phyloP scores from a whole-genome alignment of 37 sponge, comb jelly and placozoan genomes.

The Diacarnus erythraeanus region DNA sequence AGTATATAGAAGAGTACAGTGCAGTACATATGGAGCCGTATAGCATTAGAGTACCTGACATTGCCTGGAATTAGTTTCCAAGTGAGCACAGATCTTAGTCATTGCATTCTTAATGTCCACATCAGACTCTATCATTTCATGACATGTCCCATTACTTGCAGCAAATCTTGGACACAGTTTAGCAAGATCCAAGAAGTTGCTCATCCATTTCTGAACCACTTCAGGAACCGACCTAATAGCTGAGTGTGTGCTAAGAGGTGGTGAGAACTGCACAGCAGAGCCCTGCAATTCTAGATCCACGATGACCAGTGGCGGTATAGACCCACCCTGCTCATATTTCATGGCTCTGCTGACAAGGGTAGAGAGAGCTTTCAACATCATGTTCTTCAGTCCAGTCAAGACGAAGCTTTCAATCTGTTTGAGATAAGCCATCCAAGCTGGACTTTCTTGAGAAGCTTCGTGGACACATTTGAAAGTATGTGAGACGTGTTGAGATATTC shows the following conservation, averaged over 20 bases:
- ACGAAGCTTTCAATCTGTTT: slow-evolving; percentile 52
- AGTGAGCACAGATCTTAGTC: slow-evolving; percentile 55
- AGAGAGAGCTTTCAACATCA: slow-evolving; percentile 50
- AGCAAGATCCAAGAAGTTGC: slow-evolving; percentile 15
- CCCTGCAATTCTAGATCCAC: slow-evolving; percentile 66
- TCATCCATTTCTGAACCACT: slow-evolving; percentile 45
- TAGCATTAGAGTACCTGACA: too few relatives aligned
- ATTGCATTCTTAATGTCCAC: slow-evolving; percentile 30
- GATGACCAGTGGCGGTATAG: slow-evolving; percentile 63
- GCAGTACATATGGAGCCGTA: too few relatives aligned
- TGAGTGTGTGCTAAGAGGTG: slow-evolving; percentile 47
- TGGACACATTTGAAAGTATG: slow-evolving; percentile 17
- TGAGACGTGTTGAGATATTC: slow-evolving; percentile 6
- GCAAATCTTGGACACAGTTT: slow-evolving; percentile 20
- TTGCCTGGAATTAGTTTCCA: slow-evolving; percentile 71
- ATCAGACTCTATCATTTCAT: slow-evolving; percentile 20
- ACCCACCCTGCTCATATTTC: slow-evolving; percentile 68
- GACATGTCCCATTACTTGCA: background rate
- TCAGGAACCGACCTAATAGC: slow-evolving; percentile 59
- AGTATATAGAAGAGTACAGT: too few relatives aligned
- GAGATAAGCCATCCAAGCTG: slow-evolving; percentile 72
- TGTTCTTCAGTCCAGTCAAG: slow-evolving; percentile 42
- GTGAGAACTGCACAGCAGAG: slow-evolving; percentile 52
- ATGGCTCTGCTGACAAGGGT: slow-evolving; percentile 48
- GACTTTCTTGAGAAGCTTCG: slow-evolving; percentile 70